Evolutionary conservation across 2,113 vertebrate genomes (phyloP).

Genomic region (Ptychochromis oligacanthus): DNA sequence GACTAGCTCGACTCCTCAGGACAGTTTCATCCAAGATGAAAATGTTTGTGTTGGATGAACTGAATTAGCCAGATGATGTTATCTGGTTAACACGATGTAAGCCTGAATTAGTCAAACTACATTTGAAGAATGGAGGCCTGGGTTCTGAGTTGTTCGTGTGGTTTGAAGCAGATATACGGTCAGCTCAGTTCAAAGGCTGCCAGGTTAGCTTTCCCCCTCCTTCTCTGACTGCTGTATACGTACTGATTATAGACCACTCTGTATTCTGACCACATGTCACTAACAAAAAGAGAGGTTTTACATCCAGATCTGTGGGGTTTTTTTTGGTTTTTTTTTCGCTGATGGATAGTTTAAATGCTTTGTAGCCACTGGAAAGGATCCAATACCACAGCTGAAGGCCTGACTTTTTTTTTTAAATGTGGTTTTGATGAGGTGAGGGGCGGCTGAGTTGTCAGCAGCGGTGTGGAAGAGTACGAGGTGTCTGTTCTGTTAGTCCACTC

Average conservation of each 20-base stretch:
- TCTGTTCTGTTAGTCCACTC: neutral
- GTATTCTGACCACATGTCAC: neutral
- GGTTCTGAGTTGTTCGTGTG: neutral
- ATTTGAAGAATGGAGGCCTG: neutral
- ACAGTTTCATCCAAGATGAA: fast-evolving
- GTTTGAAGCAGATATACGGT: neutral
- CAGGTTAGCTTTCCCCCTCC: neutral
- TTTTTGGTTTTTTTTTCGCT: neutral
- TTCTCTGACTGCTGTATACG: no score
- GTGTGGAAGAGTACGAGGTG: neutral
- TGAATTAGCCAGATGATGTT: neutral
- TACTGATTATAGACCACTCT: no score
- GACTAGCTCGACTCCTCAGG: neutral
- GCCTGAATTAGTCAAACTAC: neutral
- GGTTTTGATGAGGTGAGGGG: neutral
- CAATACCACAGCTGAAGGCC: neutral
- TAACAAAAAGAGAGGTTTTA: neutral
- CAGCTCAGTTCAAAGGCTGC: neutral
- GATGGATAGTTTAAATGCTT: neutral
- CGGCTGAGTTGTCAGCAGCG: neutral
- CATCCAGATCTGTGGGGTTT: neutral
- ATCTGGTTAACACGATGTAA: neutral
- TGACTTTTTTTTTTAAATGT: neutral
- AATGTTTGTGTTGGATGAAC: neutral
- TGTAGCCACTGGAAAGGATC: neutral